Conservation (phyloP, 2,113 vertebrate genomes). For the Mormyrus iriodes region DNA sequence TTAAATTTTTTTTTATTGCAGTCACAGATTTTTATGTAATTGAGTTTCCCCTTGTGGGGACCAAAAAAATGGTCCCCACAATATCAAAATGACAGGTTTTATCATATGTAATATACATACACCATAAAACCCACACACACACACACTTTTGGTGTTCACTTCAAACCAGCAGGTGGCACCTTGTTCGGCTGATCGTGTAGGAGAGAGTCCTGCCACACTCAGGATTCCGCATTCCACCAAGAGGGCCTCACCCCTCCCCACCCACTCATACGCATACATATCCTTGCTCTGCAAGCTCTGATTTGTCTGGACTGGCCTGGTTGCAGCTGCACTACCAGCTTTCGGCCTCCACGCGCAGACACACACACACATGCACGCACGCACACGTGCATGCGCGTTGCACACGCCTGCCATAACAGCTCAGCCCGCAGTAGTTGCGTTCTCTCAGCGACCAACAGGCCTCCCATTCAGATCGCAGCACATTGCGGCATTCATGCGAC, state of each 20-base stretch:
- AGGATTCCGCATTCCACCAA: conserved; percentile 43
- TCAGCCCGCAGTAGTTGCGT: background rate
- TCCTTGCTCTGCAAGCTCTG: conserved; percentile 48
- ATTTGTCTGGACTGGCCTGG: conserved; percentile 46
- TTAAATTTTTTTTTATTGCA: too few species aligned
- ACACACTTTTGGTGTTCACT: background rate
- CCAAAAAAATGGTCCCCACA: too few species aligned
- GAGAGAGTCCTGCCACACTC: conserved; percentile 48
- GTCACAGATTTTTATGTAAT: too few species aligned
- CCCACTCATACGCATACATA: conserved; percentile 33
- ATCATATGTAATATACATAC: background rate
- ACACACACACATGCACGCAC: conserved; percentile 5
- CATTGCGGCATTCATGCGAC: background rate
- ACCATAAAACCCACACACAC: background rate
- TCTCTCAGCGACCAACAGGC: background rate
- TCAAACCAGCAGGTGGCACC: conserved; percentile 57
- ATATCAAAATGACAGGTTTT: too few species aligned
- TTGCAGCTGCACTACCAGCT: background rate
- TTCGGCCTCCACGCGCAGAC: conserved; percentile 18
- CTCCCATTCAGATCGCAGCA: background rate
- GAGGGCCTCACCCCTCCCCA: conserved; percentile 25
- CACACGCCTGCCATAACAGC: background rate
- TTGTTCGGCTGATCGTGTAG: conserved; percentile 27
- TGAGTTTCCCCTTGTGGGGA: too few species aligned
- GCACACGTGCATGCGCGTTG: conserved; percentile 6